Conservation (phyloP, 1,140 invertebrate genomes). For the Ganaspis sp. region DNA sequence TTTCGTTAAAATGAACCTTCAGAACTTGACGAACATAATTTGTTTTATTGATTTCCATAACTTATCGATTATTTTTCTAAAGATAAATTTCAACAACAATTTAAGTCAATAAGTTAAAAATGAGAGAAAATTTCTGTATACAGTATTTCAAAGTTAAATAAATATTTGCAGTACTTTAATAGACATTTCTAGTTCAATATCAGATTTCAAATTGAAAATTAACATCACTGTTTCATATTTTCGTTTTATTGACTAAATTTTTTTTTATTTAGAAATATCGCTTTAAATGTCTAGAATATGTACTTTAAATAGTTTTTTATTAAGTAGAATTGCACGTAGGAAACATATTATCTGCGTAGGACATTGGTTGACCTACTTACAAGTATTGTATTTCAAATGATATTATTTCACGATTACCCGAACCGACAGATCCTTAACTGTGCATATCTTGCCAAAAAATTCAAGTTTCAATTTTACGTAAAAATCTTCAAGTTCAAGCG, state of each 20-base stretch:
- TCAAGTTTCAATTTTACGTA: neutral
- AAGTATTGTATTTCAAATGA: neutral
- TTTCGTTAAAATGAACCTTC: too few species aligned
- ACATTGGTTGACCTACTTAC: slow-evolving; percentile 15
- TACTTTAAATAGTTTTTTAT: neutral
- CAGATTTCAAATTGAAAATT: neutral
- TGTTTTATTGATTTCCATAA: too few species aligned
- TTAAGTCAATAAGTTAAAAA: too few species aligned
- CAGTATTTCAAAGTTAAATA: too few species aligned
- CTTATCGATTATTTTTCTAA: too few species aligned
- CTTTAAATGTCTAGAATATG: neutral
- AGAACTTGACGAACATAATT: too few species aligned
- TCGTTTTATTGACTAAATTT: neutral
- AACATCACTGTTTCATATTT: too few species aligned
- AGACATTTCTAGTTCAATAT: too few species aligned
- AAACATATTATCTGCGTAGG: slow-evolving; percentile 18
- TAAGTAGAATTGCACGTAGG: neutral
- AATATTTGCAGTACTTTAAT: too few species aligned
- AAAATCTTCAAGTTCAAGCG: too few species aligned
- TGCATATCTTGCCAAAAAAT: neutral
- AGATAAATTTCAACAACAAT: too few species aligned
- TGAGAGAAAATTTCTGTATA: too few species aligned
- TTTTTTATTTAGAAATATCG: neutral
- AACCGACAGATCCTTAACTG: neutral
- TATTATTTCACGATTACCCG: neutral